Evolutionary conservation across 2,888 invertebrate genomes (phyloP).

Genomic region (Sthenelais limicola): DNA sequence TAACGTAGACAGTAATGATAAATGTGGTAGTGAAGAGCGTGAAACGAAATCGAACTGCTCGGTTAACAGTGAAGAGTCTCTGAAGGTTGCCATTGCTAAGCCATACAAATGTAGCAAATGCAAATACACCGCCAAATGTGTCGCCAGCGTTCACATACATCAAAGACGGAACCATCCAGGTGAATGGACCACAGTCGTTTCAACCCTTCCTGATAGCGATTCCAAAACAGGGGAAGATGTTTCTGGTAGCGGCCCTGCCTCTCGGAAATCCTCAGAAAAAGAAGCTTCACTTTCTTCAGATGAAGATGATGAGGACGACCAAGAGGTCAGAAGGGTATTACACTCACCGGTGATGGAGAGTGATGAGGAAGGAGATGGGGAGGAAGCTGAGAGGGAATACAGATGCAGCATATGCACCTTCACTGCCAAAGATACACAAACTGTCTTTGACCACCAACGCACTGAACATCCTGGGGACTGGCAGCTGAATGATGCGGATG

Average conservation of each 20-base stretch:
- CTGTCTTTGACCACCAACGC: conserved; percentile 50
- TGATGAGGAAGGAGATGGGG: conserved; percentile 5
- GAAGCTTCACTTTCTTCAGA: too few species aligned
- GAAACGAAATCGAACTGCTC: too few species aligned
- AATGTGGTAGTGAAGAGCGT: too few species aligned
- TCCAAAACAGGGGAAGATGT: not conserved
- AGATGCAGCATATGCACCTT: conserved; percentile 51
- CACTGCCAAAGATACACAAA: conserved; percentile 49
- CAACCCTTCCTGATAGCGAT: conserved; percentile 9
- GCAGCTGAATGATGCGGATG: conserved; percentile 8
- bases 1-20: too few species aligned
- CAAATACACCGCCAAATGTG: conserved; percentile 49
- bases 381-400: conserved; percentile 45
- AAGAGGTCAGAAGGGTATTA: conserved; percentile 10
- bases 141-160: conserved; percentile 51
- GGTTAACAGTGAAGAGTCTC: too few species aligned
- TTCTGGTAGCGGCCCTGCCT: not conserved
- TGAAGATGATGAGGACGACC: too few species aligned
- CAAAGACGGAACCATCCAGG: conserved; percentile 49
- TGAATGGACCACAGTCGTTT: conserved; percentile 17
- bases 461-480: conserved; percentile 46
- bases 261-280: not conserved
- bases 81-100: too few species aligned
- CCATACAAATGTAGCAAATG: conserved; percentile 51
- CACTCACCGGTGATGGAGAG: not conserved